Percentiles rank a stretch among this genome's conserved stretches.
phyloP scores from a whole-genome alignment of 2,797 vertebrate genomes.

The Liasis olivaceus region DNA sequence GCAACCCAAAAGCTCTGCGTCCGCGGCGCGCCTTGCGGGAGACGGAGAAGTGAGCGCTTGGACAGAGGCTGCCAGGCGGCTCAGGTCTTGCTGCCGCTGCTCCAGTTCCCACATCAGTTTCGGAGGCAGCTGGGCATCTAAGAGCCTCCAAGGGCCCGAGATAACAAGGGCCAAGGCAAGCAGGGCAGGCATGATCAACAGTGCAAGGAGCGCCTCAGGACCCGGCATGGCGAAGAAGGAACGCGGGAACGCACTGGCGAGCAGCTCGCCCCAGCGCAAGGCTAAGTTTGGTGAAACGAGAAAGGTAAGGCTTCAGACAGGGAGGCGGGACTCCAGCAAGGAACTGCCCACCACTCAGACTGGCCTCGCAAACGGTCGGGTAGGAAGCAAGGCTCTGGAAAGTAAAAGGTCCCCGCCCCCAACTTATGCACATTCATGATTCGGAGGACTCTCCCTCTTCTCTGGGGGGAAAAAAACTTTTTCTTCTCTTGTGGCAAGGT shows the following conservation, averaged over 20 bases:
- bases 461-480: neutral
- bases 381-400: neutral
- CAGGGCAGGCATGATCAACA: neutral
- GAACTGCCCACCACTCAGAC: neutral
- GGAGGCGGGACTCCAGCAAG: neutral
- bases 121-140: neutral
- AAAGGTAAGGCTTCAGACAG: too few species aligned
- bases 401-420: neutral
- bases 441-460: neutral
- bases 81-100: constrained; percentile 53
- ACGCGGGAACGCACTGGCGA: neutral
- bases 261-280: neutral
- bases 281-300: neutral
- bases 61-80: constrained; percentile 29
- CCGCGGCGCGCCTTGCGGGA: neutral
- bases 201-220: neutral
- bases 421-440: neutral
- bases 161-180: neutral
- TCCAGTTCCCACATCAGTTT: constrained; percentile 53
- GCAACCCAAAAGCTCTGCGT: constrained; percentile 70
- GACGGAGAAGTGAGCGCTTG: neutral
- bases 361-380: neutral
- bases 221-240: neutral
- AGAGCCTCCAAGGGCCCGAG: neutral
- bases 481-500: neutral